Base-by-base conservation (phyloP, 2,113 vertebrate species). In the Burhinus oedicnemus region DNA sequence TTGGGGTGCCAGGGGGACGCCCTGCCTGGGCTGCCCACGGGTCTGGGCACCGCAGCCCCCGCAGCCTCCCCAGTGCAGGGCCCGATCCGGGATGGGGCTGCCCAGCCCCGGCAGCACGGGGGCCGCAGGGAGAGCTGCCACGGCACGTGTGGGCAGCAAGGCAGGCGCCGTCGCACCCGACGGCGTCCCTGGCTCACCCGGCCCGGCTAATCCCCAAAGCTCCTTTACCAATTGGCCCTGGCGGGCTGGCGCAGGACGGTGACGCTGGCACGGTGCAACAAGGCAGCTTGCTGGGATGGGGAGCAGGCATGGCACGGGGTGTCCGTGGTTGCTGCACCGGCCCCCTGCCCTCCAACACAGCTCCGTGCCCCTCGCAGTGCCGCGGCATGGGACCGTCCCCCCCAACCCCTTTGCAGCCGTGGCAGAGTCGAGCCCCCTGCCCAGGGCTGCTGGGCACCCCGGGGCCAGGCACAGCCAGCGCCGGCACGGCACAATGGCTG, bases 141-240 rank as follows among this genome's bases (percentile, higher is more conserved):
- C 0, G 4, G 64, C 76, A 40, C 1, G 5, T 2, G 10, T 34
- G 77, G 90, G 94, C 16, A 14, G 94, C 10, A 3, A 87, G 32
- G 40, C 8, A 8, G 86, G 74, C 8, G 40, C 38, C 2, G 12
- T 32, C 6, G 22, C 72, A 6, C 13, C 8, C 25, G 8, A 34
- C 13, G 2, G 16, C 34, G 87, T 84, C 96, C 95, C 82, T n/a
- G 1, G 92, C 87, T 94, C 87, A 95, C 96, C 95, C 95, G 2
- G 76, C 87, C 49, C 12, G 0, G 34, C 45, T 97, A 96, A 97
- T 97, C 94, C 92, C 85, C 85, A 95, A 96, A 97, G 96, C 94
- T 97, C 87, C 95, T 96, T 93, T 93, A 52, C 34, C 92, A 51
- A 47, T n/a, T 16, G 44, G 86, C 81, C 38, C 49, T 14, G 6